Conservation (phyloP, 2,888 invertebrate species). For the Ochropleura plecta region DNA sequence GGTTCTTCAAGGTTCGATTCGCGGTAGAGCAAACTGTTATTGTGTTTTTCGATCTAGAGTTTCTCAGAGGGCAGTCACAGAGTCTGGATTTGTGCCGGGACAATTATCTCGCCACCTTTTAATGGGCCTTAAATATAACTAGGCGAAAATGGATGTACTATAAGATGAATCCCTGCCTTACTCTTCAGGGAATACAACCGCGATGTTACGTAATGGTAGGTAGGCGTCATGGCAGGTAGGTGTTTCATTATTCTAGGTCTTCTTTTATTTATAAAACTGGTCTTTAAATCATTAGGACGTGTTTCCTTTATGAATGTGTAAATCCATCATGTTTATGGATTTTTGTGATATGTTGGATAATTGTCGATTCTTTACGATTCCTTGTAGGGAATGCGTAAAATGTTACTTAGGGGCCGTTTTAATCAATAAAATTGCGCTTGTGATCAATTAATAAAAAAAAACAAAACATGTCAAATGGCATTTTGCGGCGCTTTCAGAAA, state of each 20-base stretch:
- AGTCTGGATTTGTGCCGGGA: neutral
- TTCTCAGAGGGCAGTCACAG: neutral
- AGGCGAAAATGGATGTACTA: neutral
- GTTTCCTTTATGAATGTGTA: neutral
- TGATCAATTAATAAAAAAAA: neutral
- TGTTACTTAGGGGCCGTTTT: neutral
- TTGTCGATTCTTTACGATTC: neutral
- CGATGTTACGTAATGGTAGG: neutral
- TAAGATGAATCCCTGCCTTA: neutral
- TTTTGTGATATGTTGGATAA: neutral
- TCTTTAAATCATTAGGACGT: neutral
- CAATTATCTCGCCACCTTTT: too few species aligned
- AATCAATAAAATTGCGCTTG: neutral
- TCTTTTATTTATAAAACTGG: neutral
- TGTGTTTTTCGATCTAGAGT: neutral
- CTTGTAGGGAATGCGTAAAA: neutral
- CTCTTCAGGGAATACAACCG: too few species aligned
- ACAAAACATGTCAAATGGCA: neutral
- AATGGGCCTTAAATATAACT: too few species aligned
- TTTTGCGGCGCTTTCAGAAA: neutral
- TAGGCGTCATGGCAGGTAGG: neutral
- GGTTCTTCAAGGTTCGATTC: neutral
- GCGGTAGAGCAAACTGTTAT: too few species aligned
- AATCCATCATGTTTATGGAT: slow-evolving; percentile 7
- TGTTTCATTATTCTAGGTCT: neutral